phyloP scores from a whole-genome alignment of 2,113 vertebrate genomes.

The Grallaria varia region DNA sequence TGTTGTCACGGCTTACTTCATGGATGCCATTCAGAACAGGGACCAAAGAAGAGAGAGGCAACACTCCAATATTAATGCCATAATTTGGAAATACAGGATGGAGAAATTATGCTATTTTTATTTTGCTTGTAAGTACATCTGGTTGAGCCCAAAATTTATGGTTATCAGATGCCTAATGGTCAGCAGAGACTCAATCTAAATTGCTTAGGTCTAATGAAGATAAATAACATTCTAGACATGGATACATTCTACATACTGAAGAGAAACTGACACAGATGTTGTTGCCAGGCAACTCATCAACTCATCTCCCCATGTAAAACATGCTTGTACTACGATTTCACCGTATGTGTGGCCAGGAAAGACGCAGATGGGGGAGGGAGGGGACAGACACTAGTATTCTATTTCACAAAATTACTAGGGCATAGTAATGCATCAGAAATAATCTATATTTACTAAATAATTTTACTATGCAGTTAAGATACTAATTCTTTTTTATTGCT shows the following conservation, averaged over 20 bases:
- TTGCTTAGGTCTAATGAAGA: slow-evolving; percentile 76
- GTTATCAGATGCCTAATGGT: slow-evolving; percentile 65
- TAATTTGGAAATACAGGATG: slow-evolving; percentile 3
- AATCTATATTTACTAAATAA: neutral
- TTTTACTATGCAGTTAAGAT: neutral
- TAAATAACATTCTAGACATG: slow-evolving; percentile 66
- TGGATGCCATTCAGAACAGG: neutral
- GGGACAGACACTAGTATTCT: neutral
- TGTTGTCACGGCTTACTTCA: neutral
- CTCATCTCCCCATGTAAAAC: slow-evolving; percentile 37
- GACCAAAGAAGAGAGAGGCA: neutral
- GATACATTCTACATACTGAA: slow-evolving; percentile 16
- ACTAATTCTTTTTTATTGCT: neutral
- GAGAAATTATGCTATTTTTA: slow-evolving; percentile 14
- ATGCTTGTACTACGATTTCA: slow-evolving; percentile 6
- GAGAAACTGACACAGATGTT: slow-evolving; percentile 63
- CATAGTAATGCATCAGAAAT: neutral
- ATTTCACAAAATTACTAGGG: neutral
- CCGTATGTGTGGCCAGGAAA: neutral
- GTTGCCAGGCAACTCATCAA: slow-evolving; percentile 83
- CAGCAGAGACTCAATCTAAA: slow-evolving; percentile 68
- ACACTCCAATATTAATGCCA: neutral
- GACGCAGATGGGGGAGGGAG: accelerated
- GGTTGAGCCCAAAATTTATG: slow-evolving; percentile 55
- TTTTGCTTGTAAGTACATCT: slow-evolving; percentile 14